These are phyloP conservation scores for Philereme vetulata DNA, from an alignment of 2,888 invertebrate species.

Conservation along the genomic window DNA sequence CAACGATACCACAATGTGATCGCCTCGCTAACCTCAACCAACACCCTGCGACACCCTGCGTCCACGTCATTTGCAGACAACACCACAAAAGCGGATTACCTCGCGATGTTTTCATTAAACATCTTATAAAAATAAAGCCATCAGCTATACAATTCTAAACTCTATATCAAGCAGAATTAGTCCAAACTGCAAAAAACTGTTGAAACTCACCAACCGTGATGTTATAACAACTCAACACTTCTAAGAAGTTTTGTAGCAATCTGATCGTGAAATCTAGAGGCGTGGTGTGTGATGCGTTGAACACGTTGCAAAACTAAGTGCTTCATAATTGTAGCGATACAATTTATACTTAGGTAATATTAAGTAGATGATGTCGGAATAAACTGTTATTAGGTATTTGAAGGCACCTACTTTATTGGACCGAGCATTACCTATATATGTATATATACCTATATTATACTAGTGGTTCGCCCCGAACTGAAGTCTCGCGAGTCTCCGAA, in stretches of 20 bases:
- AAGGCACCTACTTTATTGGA: too few relatives aligned
- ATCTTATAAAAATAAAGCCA: slow-evolving; percentile 40
- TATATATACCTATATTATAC: too few relatives aligned
- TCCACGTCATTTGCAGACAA: slow-evolving; percentile 37
- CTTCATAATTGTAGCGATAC: slow-evolving; percentile 5
- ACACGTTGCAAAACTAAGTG: slow-evolving; percentile 15
- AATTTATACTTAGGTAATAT: neutral
- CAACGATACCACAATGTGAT: slow-evolving; percentile 49
- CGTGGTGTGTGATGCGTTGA: neutral
- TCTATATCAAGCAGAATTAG: slow-evolving; percentile 26
- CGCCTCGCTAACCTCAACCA: slow-evolving; percentile 39
- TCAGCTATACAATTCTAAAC: slow-evolving; percentile 32
- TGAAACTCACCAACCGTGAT: slow-evolving; percentile 60
- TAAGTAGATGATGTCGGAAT: neutral
- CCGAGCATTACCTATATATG: too few relatives aligned
- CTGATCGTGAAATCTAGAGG: slow-evolving; percentile 14
- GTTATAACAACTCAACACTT: slow-evolving; percentile 69
- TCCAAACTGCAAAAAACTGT: slow-evolving; percentile 35
- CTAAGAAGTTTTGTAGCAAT: slow-evolving; percentile 49
- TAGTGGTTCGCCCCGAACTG: too few relatives aligned
- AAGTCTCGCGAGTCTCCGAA: too few relatives aligned
- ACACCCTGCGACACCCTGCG: slow-evolving; percentile 62
- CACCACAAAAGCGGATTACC: slow-evolving; percentile 64
- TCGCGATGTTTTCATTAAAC: slow-evolving; percentile 74
- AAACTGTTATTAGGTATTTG: neutral